phyloP scores from a whole-genome alignment of 2,888 invertebrate genomes.

The Acanthopleura granulata region DNA sequence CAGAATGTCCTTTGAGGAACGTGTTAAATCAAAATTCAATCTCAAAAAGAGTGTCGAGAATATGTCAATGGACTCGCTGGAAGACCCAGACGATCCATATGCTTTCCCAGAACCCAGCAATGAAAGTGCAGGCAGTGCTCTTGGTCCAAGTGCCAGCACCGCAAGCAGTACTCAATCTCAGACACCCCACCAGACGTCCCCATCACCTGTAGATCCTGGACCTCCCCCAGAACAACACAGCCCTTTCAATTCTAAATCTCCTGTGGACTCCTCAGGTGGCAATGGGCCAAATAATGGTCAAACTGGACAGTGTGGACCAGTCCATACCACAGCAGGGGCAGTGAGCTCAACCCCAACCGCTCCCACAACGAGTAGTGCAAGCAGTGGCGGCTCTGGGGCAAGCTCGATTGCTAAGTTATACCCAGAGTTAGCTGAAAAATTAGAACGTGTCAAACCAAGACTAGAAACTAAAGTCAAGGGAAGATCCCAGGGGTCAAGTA shows the following conservation, averaged over 20 bases:
- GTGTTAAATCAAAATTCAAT: conserved; percentile 49
- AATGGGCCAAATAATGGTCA: background rate
- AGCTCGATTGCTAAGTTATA: conserved; percentile 63
- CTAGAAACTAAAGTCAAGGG: conserved; percentile 42
- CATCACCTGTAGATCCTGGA: background rate
- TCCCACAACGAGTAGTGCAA: background rate
- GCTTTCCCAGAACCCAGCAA: conserved; percentile 54
- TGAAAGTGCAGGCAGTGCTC: conserved; percentile 32
- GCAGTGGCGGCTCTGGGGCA: conserved; percentile 27
- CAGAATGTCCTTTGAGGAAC: conserved; percentile 50
- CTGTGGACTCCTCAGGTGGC: background rate
- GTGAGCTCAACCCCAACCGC: conserved; percentile 8
- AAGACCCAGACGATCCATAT: conserved; percentile 61
- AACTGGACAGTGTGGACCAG: background rate
- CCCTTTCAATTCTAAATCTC: background rate
- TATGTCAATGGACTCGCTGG: conserved; percentile 32
- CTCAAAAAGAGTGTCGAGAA: conserved; percentile 24
- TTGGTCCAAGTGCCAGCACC: conserved; percentile 28
- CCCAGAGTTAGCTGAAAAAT: conserved; percentile 66
- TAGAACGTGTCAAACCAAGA: conserved; percentile 59
- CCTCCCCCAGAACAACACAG: background rate
- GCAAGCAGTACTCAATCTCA: conserved; percentile 30
- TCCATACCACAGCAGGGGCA: background rate
- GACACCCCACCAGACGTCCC: conserved; percentile 22
- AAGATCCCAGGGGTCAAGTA: conserved; percentile 61